phyloP scores from a whole-genome alignment of 2,113 vertebrate species.

The Myotis lucifugus region DNA sequence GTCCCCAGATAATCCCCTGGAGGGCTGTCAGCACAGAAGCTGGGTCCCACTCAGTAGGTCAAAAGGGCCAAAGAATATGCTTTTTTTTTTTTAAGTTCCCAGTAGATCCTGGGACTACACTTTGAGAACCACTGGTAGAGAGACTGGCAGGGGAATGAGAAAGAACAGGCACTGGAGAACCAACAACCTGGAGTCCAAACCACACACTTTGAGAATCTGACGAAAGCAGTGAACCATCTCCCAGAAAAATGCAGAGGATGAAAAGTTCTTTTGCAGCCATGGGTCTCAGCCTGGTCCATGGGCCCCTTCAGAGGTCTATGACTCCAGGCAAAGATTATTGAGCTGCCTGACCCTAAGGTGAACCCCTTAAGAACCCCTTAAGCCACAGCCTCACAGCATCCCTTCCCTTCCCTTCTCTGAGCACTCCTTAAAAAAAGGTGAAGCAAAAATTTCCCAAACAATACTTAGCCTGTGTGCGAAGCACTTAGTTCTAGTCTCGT shows the following conservation, averaged over 20 bases:
- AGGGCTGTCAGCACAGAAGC: background rate
- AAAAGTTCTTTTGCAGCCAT: background rate
- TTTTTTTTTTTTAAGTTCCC: background rate
- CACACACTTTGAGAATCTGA: background rate
- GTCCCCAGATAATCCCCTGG: background rate
- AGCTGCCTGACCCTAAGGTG: background rate
- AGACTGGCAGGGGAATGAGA: background rate
- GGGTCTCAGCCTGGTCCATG: background rate
- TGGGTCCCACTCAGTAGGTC: background rate
- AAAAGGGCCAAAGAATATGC: background rate
- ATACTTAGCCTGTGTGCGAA: background rate
- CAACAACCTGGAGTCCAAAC: background rate
- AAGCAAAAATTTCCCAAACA: background rate
- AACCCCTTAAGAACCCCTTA: background rate
- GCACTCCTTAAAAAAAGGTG: background rate
- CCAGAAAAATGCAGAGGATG: background rate
- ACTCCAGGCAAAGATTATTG: background rate
- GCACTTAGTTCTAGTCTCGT: background rate
- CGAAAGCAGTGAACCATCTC: rapidly evolving
- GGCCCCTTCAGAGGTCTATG: background rate
- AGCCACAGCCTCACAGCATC: background rate
- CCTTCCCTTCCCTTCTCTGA: background rate
- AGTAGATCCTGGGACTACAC: background rate
- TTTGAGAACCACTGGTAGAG: background rate
- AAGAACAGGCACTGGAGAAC: background rate